These are phyloP conservation scores for Pachyseris speciosa DNA, from an alignment of 64 coral and sea anemone genomes.

Conservation along the genomic window DNA sequence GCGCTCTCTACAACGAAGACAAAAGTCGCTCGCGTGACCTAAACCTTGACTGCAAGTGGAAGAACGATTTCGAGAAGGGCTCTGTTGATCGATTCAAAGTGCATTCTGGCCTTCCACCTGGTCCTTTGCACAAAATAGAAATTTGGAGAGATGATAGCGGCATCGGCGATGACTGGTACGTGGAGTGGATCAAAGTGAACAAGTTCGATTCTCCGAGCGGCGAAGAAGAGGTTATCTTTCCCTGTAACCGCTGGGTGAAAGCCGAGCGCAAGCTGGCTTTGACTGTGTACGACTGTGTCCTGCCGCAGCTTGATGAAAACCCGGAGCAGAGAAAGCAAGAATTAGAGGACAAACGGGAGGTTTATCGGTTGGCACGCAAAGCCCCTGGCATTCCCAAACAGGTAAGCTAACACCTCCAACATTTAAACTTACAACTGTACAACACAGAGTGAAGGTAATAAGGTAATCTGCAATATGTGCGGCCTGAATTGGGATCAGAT, in stretches of 20 bases:
- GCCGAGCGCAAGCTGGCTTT: constrained; percentile 75
- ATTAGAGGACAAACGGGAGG: constrained; percentile 79
- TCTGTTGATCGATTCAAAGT: constrained; percentile 92
- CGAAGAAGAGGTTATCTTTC: constrained; percentile 77
- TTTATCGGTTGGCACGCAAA: constrained; percentile 84
- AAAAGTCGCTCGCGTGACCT: constrained; percentile 76
- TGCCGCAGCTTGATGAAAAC: constrained; percentile 90
- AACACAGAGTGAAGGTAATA: too few species aligned
- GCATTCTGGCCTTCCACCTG: constrained; percentile 65
- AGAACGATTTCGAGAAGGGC: constrained; percentile 97
- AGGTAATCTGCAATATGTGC: too few species aligned
- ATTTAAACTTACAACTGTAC: background rate
- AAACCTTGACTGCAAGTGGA: constrained; percentile 95
- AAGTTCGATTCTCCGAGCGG: constrained; percentile 6
- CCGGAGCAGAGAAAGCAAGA: constrained; percentile 83
- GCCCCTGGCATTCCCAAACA: constrained; percentile 95
- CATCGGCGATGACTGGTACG: constrained; percentile 92
- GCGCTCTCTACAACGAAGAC: constrained; percentile 71
- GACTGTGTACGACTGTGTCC: constrained; percentile 87
- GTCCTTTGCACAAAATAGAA: constrained; percentile 88
- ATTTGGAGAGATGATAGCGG: constrained; percentile 95
- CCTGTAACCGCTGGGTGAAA: constrained; percentile 96
- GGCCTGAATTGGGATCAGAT: too few species aligned
- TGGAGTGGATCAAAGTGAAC: constrained; percentile 93
- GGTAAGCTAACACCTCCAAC: constrained; percentile 37